These are phyloP conservation scores for Agonopterix arenella DNA, from an alignment of 2,888 invertebrate species.

Conservation along the genomic window DNA sequence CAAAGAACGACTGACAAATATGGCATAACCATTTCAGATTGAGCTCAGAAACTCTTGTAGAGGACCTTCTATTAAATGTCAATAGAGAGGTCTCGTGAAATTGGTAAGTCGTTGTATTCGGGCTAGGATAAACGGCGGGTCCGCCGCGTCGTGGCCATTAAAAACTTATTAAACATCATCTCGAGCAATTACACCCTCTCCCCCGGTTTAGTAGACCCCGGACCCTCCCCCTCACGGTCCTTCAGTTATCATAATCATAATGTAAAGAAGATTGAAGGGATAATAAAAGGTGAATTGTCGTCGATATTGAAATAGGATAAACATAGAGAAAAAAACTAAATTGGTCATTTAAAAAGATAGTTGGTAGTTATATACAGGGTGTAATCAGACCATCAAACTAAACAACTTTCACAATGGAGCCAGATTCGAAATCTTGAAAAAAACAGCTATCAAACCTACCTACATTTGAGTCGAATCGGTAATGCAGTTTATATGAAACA, in stretches of 20 bases:
- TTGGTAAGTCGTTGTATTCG: slow-evolving; percentile 19
- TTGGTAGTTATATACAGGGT: too few relatives aligned
- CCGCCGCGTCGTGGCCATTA: slow-evolving; percentile 74
- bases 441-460: too few relatives aligned
- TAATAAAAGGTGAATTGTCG: too few relatives aligned
- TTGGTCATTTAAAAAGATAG: too few relatives aligned
- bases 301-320: too few relatives aligned
- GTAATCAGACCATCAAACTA: too few relatives aligned
- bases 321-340: too few relatives aligned
- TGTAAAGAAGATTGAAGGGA: too few relatives aligned
- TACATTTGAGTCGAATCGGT: too few relatives aligned
- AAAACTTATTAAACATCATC: slow-evolving; percentile 83
- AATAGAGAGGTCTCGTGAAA: slow-evolving; percentile 20
- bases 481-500: too few relatives aligned
- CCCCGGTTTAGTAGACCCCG: slow-evolving; percentile 13
- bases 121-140: slow-evolving; percentile 50
- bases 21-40: slow-evolving; percentile 21
- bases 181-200: slow-evolving; percentile 77
- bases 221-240: slow-evolving; percentile 10
- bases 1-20: slow-evolving; percentile 31
- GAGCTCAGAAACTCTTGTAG: slow-evolving; percentile 9
- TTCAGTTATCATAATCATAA: neutral
- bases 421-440: too few relatives aligned
- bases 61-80: slow-evolving; percentile 6
- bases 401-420: too few relatives aligned